phyloP scores from a whole-genome alignment of 2,888 invertebrate genomes.

The Tetragonisca angustula region DNA sequence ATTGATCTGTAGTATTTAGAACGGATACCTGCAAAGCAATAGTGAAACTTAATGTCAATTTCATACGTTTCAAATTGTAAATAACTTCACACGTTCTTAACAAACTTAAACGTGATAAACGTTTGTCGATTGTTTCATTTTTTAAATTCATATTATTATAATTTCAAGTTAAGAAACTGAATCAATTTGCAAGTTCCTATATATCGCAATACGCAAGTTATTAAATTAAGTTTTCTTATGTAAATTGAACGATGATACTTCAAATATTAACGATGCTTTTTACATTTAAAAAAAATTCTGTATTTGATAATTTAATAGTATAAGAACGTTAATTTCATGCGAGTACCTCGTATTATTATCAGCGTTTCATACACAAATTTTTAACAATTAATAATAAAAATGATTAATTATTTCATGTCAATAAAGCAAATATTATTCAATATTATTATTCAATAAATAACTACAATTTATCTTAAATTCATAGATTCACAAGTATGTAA shows the following conservation, averaged over 20 bases:
- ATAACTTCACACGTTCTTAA: no score
- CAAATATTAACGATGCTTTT: neutral
- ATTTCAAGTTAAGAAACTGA: constrained; percentile 1
- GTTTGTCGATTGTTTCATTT: neutral
- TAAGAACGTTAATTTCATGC: neutral
- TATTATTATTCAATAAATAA: neutral
- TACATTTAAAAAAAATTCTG: neutral
- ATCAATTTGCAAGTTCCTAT: constrained; percentile 8
- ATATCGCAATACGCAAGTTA: neutral
- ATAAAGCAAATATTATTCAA: neutral
- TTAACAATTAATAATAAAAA: neutral
- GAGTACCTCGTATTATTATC: neutral
- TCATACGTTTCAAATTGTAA: constrained; percentile 17
- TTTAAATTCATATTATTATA: neutral
- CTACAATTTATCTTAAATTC: neutral
- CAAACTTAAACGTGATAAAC: no score
- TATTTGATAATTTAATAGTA: neutral
- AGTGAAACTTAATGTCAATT: constrained; percentile 25
- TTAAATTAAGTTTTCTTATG: neutral
- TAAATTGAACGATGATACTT: neutral
- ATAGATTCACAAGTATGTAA: neutral
- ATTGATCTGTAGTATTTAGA: constrained; percentile 42
- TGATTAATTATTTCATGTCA: neutral
- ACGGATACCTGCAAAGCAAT: constrained; percentile 9
- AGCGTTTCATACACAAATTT: neutral